Percentiles rank a stretch among this genome's conserved stretches.
phyloP scores from a whole-genome alignment of 2,113 vertebrate species.

The Serinus canaria region DNA sequence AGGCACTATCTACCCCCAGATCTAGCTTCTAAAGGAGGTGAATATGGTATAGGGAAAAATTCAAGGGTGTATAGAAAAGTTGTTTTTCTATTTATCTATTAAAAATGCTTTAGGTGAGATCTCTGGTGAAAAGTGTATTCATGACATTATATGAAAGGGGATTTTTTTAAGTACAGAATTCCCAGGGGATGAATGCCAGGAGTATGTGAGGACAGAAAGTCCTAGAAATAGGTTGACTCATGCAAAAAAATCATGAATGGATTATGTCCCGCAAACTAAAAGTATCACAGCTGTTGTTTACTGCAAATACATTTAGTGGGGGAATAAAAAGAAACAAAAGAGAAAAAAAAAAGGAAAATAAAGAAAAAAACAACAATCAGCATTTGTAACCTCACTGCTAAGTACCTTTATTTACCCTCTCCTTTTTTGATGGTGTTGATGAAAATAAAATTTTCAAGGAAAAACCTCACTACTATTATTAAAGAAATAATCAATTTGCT shows the following conservation, averaged over 20 bases:
- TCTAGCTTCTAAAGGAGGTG: not conserved
- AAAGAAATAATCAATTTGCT: not conserved
- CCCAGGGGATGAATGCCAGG: not conserved
- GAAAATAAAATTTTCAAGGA: not conserved
- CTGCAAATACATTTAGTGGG: not conserved
- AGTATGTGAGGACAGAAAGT: not conserved
- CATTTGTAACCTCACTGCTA: not conserved
- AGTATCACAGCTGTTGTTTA: not conserved
- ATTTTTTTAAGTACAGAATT: not conserved
- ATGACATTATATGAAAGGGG: not conserved
- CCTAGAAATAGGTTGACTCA: not conserved
- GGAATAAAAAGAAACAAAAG: rapidly evolving
- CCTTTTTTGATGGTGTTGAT: not conserved
- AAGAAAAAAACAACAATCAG: not conserved
- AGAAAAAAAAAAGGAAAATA: rapidly evolving
- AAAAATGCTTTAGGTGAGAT: not conserved
- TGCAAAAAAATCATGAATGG: not conserved
- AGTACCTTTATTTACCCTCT: not conserved
- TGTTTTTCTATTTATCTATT: not conserved
- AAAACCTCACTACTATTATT: rapidly evolving
- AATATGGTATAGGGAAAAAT: not conserved
- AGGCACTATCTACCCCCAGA: not conserved
- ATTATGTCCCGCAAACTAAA: not conserved
- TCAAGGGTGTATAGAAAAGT: not conserved
- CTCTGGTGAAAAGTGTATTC: not conserved